These are phyloP conservation scores for Iphiclides podalirius DNA, from an alignment of 2,888 invertebrate species.

Conservation along the genomic window DNA sequence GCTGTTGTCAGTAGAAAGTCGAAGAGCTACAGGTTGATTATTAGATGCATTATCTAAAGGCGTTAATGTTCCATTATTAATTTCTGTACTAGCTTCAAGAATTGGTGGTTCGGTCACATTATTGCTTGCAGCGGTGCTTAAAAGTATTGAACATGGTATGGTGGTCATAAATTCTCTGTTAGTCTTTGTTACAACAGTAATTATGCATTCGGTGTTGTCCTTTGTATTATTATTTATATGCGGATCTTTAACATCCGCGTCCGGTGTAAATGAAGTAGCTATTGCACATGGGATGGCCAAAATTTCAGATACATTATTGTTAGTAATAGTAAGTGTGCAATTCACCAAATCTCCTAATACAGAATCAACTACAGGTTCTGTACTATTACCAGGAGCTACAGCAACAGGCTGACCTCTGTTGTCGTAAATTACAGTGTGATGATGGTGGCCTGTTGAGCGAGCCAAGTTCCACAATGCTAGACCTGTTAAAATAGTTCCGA, in stretches of 20 bases:
- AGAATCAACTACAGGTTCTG: constrained; percentile 51
- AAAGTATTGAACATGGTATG: constrained; percentile 69
- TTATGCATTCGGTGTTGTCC: constrained; percentile 68
- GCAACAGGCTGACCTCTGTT: constrained; percentile 71
- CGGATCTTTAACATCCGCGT: constrained; percentile 61
- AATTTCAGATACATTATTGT: constrained; percentile 61
- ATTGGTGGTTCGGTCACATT: constrained; percentile 67
- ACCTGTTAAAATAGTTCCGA: constrained; percentile 71
- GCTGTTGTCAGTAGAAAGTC: constrained; percentile 35
- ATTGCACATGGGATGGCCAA: constrained; percentile 73
- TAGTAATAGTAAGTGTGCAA: constrained; percentile 68
- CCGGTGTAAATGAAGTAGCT: constrained; percentile 72
- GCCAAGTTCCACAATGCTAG: constrained; percentile 75
- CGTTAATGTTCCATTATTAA: constrained; percentile 32
- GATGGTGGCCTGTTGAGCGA: constrained; percentile 62
- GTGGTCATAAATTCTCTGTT: constrained; percentile 69
- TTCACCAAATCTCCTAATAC: constrained; percentile 67
- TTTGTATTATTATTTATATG: constrained; percentile 42
- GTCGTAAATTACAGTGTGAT: constrained; percentile 71
- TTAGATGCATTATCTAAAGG: constrained; percentile 27
- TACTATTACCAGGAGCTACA: constrained; percentile 58
- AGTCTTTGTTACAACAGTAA: constrained; percentile 64
- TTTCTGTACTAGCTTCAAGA: constrained; percentile 34
- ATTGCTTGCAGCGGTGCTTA: constrained; percentile 70
- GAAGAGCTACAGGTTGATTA: constrained; percentile 45